Evolutionary conservation across 2,797 vertebrate genomes (phyloP), one percentile per base, ranked within the genome.

Genomic region (Notoglanidium macrostoma): DNA sequence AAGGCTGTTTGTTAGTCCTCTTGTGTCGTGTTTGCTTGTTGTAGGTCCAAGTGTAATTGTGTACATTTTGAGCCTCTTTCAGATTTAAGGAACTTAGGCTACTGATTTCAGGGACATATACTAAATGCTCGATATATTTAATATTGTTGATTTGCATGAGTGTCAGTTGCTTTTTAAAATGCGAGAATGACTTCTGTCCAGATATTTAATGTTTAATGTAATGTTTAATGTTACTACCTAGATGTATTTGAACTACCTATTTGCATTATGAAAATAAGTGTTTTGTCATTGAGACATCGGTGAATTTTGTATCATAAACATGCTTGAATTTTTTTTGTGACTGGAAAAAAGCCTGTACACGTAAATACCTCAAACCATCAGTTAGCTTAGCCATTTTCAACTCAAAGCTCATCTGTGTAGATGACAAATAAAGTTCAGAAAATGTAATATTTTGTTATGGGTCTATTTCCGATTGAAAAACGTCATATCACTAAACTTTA

Each of bases 191-290:
- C 65, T 73, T 88, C 77, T 72, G 74, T 73, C 74, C 72, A 82
- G 70, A 83, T 72, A 89, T 80, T 90, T 85, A 77, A 85, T 93
- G 89, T 92, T 88, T 90, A 88, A 73, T 92, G 93, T 91, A 55
- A 78, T 85, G 84, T 78, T 67, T 85, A 86, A 78, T 86, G 85
- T 88, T 92, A 95, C 95, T 94, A 94, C 95, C 94, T 95, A 94
- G 94, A 95, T 95, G 94, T 95, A 89, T 91, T 91, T 90, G 87
- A 92, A 93, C 94, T 96, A 94, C 94, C 94, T 95, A 93, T 90
- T 93, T 92, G 88, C 89, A 92, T 63, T 81, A 88, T 76, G 67
- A 85, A 93, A 94, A 94, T 93, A 49, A 92, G 89, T 92, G 91
- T 91, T 94, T 94, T 93, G 86, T 90, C 82, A 57, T 85, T 86